Evolutionary conservation across 2,113 vertebrate species (phyloP).

Genomic region (Gymnobelideus leadbeateri): DNA sequence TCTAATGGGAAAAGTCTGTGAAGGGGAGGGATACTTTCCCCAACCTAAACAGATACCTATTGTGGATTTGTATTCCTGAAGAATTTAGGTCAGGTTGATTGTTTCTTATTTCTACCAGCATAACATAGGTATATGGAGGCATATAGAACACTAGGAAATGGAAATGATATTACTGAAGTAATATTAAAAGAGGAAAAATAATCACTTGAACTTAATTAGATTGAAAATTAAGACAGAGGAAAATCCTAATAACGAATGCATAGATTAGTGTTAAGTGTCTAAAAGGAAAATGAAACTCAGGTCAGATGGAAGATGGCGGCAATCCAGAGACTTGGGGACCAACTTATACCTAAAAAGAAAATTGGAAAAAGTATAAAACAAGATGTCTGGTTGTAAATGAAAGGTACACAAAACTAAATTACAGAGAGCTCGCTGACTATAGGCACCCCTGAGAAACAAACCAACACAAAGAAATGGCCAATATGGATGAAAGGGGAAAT

Average conservation of each 20-base stretch:
- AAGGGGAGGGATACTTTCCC: not conserved
- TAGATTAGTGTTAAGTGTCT: not conserved
- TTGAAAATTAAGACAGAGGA: not conserved
- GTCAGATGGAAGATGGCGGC: not conserved
- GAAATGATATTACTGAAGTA: not conserved
- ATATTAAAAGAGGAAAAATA: not conserved
- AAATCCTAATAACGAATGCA: fast-evolving
- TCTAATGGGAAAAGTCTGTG: not conserved
- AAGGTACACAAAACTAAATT: not conserved
- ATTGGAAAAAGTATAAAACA: not conserved
- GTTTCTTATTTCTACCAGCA: not conserved
- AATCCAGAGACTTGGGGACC: not conserved
- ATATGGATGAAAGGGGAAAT: not conserved
- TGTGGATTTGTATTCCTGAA: not conserved
- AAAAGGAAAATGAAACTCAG: not conserved
- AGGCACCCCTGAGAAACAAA: not conserved
- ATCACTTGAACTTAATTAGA: not conserved
- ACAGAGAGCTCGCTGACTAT: not conserved
- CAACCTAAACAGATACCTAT: fast-evolving
- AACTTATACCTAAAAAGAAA: not conserved
- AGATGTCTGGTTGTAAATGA: not conserved
- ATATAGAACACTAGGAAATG: not conserved
- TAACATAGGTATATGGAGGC: not conserved
- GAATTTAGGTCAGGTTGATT: not conserved
- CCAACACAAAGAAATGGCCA: not conserved